Evolutionary conservation across 2,888 invertebrate species (phyloP), one percentile per base, ranked within the genome.

Genomic region (Drosophila nr. perissopoda): DNA sequence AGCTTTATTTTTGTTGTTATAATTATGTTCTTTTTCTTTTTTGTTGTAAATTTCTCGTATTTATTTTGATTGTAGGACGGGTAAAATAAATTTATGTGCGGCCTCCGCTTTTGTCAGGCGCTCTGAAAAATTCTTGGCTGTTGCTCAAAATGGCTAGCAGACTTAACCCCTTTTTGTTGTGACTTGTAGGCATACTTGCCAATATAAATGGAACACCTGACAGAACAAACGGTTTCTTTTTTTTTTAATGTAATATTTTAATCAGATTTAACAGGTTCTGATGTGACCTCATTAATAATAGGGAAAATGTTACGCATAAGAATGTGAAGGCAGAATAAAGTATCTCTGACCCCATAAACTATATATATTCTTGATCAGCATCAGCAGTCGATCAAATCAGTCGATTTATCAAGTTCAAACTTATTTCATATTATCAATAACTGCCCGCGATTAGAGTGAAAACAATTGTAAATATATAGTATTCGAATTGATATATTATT

Each of bases 41-140:
- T 10, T 10, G 1, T 31, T 11, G 13, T 1, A 13, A 2, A 49
- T 52, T 51, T 51, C 11, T 51, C 11, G 16, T n/a, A 63, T 65
- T 58, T 36, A 21, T 52, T n/a, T 51, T 57, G 16, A 57, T 67
- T 42, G 4, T 33, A 31, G 42, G 60, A 8, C 57, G 62, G 72
- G 25, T 77, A 81, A 81, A 83, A 73, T 75, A 38, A 56, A 83
- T 81, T 80, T 74, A 70, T 81, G 46, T 53, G 54, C n/a, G 31
- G 27, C 56, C 36, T 59, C 27, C 52, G 46, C 7, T 27, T 59
- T 67, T 71, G 40, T 34, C 76, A 48, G 52, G 57, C 59, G 49
- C 63, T 40, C 42, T 51, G 11, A 60, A 54, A 74, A 63, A 74
- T 79, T 79, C 52, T 67, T 66, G 10, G 1, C 46, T 18, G 34